Conservation (phyloP, 2,113 vertebrate species). For the Hippoglossus stenolepis region DNA sequence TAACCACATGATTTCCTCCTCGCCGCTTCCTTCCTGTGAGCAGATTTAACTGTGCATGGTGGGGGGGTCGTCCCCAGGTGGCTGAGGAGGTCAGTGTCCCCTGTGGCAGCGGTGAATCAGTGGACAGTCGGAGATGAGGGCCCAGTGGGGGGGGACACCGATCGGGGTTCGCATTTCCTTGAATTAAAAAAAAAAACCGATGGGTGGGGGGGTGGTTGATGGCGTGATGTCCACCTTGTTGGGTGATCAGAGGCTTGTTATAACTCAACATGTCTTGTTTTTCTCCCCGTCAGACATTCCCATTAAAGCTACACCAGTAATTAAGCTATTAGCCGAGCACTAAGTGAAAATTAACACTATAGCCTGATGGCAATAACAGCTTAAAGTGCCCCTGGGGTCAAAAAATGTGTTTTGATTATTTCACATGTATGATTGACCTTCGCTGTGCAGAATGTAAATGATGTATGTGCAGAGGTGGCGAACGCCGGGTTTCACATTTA, state of each 20-base stretch:
- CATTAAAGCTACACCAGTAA: constrained; percentile 40
- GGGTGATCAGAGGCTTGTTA: constrained; percentile 33
- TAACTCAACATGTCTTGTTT: constrained; percentile 30
- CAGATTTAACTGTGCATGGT: constrained; percentile 83
- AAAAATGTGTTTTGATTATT: neutral
- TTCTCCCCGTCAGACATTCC: constrained; percentile 38
- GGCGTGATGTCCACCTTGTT: constrained; percentile 47
- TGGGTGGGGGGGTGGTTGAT: neutral
- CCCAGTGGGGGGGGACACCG: constrained; percentile 57
- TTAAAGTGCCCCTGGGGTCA: neutral
- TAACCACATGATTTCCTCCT: constrained; percentile 83
- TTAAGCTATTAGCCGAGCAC: constrained; percentile 40
- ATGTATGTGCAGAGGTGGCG: too few relatives aligned
- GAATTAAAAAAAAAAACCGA: constrained; percentile 6
- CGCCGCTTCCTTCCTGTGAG: constrained; percentile 79
- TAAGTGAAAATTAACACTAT: constrained; percentile 14
- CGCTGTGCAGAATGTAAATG: neutral
- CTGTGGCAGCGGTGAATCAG: constrained; percentile 81
- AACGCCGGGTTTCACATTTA: neutral
- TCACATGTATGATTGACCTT: constrained; percentile 8
- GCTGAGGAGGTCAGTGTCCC: constrained; percentile 88
- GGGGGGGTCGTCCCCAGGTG: constrained; percentile 78
- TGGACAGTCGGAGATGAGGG: constrained; percentile 81
- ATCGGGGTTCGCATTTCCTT: constrained; percentile 56
- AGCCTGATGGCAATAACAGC: neutral